Base-by-base conservation (phyloP, 2,888 invertebrate genomes). In the Cephus rjabovi region DNA sequence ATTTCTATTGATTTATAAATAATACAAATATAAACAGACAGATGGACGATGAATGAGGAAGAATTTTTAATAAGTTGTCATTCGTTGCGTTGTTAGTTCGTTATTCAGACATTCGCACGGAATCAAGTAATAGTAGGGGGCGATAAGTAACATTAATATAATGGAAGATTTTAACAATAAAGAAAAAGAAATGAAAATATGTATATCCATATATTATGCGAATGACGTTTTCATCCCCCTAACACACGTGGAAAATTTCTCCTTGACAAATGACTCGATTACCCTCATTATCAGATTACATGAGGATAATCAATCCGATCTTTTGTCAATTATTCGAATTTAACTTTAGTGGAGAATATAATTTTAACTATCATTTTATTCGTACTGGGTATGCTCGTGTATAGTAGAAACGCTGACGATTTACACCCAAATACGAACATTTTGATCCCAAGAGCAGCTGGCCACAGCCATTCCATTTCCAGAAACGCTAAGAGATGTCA, bases 401-500 rank as follows among this genome's bases (percentile, higher is more conserved):
- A 68, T 74, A 31, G 68, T 37, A 6, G n/a, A 74, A 33, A 68
- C 12, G 37, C 71, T 80, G 56, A 37, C 35, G 71, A n/a, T 85
- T 93, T 93, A 97, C 81, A 97, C 97, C 98, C 98, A 98, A 82
- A 98, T 95, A 86, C 96, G 93, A 79, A 97, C 97, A 86, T 95
- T 93, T 88, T 96, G 95, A 92, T 98, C 98, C 98, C 98, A 98
- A 84, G 98, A 98, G 91, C 96, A 97, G 81, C 96, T 96, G n/a
- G 96, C 95, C 83, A 98, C 89, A 9, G 97, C 97, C 92, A 98
- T 95, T 56, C 98, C 98, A 91, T 95, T 97, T 73, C 95, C 95
- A 31, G 97, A 94, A 79, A 98, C 93, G 6, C 96, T 95, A 81
- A 98, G 93, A 12, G 97, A 97, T 69, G 98, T 98, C 78, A 98